A percentile compares a stretch with the other conserved stretches of the same genome.
Conservation (phyloP, 2,888 invertebrate species). For the Notodonta ziczac region DNA sequence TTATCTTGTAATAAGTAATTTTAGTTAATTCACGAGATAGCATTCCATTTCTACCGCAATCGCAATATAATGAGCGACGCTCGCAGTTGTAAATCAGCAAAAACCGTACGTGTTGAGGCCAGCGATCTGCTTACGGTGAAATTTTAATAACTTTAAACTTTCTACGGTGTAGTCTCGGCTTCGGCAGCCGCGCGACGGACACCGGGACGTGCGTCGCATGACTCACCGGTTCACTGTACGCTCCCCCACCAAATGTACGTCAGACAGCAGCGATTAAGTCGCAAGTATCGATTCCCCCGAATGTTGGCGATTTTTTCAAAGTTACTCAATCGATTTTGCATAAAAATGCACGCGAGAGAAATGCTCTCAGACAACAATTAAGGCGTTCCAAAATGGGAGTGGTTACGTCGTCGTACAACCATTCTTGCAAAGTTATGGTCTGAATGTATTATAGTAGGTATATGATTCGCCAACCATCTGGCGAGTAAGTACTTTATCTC, state of each 20-base stretch:
- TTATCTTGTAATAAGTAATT: background rate
- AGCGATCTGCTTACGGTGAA: slow-evolving; percentile 75
- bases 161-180: slow-evolving; percentile 59
- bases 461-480: background rate
- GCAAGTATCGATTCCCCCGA: slow-evolving; percentile 49
- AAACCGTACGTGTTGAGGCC: slow-evolving; percentile 59
- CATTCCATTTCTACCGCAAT: slow-evolving; percentile 13
- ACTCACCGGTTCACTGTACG: slow-evolving; percentile 66
- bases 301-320: slow-evolving; percentile 35
- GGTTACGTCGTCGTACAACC: background rate
- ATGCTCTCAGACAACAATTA: slow-evolving; percentile 4
- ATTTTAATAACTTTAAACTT: slow-evolving; percentile 79
- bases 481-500: background rate
- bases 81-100: slow-evolving; percentile 53
- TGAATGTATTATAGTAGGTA: no score
- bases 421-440: no score
- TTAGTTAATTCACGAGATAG: background rate
- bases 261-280: slow-evolving; percentile 34
- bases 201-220: slow-evolving; percentile 45
- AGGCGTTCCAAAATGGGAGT: background rate
- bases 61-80: slow-evolving; percentile 24
- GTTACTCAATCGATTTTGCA: slow-evolving; percentile 46
- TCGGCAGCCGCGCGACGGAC: slow-evolving; percentile 36
- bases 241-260: slow-evolving; percentile 51
- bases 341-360: slow-evolving; percentile 24